Evolutionary conservation across 2,113 vertebrate genomes (phyloP), one percentile per base, ranked within the genome.

Genomic region (Gobius niger): DNA sequence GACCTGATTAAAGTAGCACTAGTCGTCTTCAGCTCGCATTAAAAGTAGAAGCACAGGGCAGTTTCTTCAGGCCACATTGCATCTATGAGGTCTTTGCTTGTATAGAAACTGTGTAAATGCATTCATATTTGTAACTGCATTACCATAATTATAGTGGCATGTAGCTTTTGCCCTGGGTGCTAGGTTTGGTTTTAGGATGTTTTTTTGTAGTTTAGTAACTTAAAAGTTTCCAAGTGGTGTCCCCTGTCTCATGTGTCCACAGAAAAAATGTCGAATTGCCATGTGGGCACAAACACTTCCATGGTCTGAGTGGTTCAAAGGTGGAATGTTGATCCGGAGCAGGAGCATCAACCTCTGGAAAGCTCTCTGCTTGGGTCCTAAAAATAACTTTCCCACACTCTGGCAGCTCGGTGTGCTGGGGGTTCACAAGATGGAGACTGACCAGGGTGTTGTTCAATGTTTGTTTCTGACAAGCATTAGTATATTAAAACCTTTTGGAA

Each of bases 311-410:
- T 65, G 63, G 86, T 90, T 91, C 90, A 92, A 92, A 92, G 91
- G 84, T 91, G 91, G 91, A 92, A 92, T 92, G 91, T 92, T 92
- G 91, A 92, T 92, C 91, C 90, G 52, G 84, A 83, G 84, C 84
- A 91, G 88, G 86, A 91, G 90, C 88, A 87, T 88, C 82, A 78
- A 85, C 87, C 85, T 88, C 84, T 83, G 86, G 85, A 91, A 89
- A 84, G 87, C 87, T 89, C 84, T 87, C 90, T 79, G 85, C 87
- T 88, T 86, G 82, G 77, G 70, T 87, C 87, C 91, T 92, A 92
- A 92, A 91, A 92, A 91, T 92, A 92, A 92, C 90, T 90, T 92
- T 92, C 91, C 91, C 91, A 92, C 91, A 92, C 87, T 91, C 84
- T 88, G 74, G 61, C 63, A 9, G 42, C 80, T 77, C 74, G 2